Evolutionary conservation across 2,113 vertebrate genomes (phyloP).

Genomic region (Cromileptes altivelis): DNA sequence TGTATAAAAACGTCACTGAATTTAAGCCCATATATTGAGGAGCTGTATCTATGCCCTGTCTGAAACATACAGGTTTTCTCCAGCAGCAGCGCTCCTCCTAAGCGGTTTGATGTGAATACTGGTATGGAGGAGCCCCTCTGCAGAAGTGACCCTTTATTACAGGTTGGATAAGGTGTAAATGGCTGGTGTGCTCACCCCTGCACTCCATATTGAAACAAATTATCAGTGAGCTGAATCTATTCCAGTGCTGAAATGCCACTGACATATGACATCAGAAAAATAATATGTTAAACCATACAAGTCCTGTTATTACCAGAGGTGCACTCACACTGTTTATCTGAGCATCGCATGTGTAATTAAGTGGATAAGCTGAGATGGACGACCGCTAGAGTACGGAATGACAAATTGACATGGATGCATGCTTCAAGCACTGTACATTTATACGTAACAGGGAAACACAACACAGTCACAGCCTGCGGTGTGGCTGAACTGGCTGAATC

Average conservation of each 20-base stretch:
- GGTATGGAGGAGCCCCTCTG: conserved; percentile 7
- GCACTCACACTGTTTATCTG: background rate
- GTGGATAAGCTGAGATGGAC: background rate
- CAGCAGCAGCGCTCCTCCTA: background rate
- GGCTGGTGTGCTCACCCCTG: conserved; percentile 11
- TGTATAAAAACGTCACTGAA: background rate
- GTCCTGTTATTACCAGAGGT: background rate
- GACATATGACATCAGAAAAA: conserved; percentile 5
- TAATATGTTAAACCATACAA: conserved; percentile 7
- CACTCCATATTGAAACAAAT: conserved; percentile 30
- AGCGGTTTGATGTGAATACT: conserved; percentile 9
- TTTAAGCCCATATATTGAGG: background rate
- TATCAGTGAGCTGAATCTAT: conserved; percentile 10
- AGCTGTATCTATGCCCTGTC: background rate
- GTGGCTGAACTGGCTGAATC: background rate
- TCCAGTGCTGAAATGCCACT: conserved; percentile 1
- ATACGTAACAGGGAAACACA: background rate
- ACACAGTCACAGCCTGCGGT: background rate
- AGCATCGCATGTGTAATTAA: background rate
- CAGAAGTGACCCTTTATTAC: conserved; percentile 42
- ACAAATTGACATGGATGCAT: background rate
- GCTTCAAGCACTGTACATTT: background rate
- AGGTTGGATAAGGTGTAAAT: conserved; percentile 29
- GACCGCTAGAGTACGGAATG: background rate
- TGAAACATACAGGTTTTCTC: background rate